A percentile compares a stretch with the other conserved stretches of the same genome.
Conservation (phyloP, 2,888 invertebrate genomes). For the Tinea trinotella region DNA sequence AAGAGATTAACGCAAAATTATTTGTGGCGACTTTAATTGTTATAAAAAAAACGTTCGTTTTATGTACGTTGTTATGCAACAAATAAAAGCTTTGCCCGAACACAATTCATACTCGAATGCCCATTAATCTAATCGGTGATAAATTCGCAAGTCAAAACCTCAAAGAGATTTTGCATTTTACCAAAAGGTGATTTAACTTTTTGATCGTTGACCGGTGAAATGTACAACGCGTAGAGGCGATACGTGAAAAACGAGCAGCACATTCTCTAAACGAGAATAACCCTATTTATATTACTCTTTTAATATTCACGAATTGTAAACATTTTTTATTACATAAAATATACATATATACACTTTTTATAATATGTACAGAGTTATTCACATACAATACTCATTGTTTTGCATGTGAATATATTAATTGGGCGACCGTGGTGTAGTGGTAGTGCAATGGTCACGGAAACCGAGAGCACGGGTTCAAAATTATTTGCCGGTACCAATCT, state of each 20-base stretch:
- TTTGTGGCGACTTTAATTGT: background rate
- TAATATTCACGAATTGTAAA: too few relatives aligned
- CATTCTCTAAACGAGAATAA: background rate
- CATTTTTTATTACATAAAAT: too few relatives aligned
- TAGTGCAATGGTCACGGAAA: too few relatives aligned
- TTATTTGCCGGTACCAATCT: too few relatives aligned
- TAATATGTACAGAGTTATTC: too few relatives aligned
- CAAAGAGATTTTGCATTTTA: slow-evolving; percentile 12
- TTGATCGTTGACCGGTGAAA: slow-evolving; percentile 19
- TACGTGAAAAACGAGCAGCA: background rate
- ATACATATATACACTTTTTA: too few relatives aligned
- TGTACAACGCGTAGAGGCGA: slow-evolving; percentile 2
- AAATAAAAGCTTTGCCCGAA: background rate
- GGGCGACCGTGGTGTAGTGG: too few relatives aligned
- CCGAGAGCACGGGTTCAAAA: too few relatives aligned
- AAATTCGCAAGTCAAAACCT: slow-evolving; percentile 12
- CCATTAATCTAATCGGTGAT: slow-evolving; percentile 8
- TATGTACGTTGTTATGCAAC: background rate
- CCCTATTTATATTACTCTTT: background rate
- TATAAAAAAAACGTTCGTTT: too few relatives aligned
- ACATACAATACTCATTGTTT: too few relatives aligned
- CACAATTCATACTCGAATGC: background rate
- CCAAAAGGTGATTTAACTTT: slow-evolving; percentile 17
- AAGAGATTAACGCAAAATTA: too few relatives aligned
- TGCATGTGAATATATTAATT: too few relatives aligned